A percentile compares a stretch with the other conserved stretches of the same genome.
These are phyloP conservation scores for Anguilla megastoma DNA, from an alignment of 2,797 vertebrate genomes.

Conservation along the genomic window DNA sequence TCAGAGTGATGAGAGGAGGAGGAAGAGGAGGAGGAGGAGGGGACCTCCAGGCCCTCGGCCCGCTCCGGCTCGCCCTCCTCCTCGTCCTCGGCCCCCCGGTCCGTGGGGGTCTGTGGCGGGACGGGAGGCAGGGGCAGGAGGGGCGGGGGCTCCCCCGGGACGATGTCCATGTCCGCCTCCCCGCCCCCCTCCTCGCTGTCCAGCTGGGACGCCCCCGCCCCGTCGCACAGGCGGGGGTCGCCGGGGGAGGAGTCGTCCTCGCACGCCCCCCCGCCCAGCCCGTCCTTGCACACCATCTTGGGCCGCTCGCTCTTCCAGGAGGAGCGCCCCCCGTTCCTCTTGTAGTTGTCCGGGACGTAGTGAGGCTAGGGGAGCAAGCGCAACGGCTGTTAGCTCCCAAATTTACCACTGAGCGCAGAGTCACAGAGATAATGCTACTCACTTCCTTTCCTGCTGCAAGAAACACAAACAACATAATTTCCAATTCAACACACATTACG, in stretches of 20 bases:
- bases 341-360: conserved; percentile 83
- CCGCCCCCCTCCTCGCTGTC: conserved; percentile 62
- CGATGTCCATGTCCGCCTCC: conserved; percentile 25
- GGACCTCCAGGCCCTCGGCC: conserved; percentile 60
- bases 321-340: conserved; percentile 78
- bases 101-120: conserved; percentile 72
- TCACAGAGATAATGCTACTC: background rate
- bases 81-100: conserved; percentile 68
- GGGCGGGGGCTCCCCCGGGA: conserved; percentile 1
- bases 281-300: conserved; percentile 56
- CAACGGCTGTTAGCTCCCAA: background rate
- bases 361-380: conserved; percentile 70
- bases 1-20: conserved; percentile 51
- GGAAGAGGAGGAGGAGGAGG: conserved; percentile 27
- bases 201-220: conserved; percentile 45
- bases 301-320: conserved; percentile 79
- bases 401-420: conserved; percentile 1
- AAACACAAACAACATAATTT: background rate
- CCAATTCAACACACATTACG: background rate
- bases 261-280: conserved; percentile 49
- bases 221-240: conserved; percentile 67
- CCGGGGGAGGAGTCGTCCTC: conserved; percentile 81
- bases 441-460: background rate
- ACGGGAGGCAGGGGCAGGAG: conserved; percentile 28
- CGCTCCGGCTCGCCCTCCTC: conserved; percentile 53